These are phyloP conservation scores for Hipparchia semele DNA, from an alignment of 2,888 invertebrate species.

Conservation along the genomic window DNA sequence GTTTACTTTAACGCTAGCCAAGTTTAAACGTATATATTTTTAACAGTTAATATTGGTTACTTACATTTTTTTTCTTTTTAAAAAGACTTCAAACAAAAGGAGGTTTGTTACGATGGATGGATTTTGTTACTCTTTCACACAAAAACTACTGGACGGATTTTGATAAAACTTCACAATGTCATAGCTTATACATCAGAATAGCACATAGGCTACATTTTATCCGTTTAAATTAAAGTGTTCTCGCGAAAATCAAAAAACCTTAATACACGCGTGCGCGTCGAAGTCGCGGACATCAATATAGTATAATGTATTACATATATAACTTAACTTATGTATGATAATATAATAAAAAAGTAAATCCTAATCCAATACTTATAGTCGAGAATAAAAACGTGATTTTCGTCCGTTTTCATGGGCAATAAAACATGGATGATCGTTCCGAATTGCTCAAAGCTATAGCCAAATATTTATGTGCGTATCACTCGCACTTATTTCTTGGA, in stretches of 20 bases:
- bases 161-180: too few relatives aligned
- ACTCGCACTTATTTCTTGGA: slow-evolving; percentile 32
- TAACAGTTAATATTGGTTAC: neutral
- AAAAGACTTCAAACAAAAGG: neutral
- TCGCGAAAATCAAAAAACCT: too few relatives aligned
- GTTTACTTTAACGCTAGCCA: neutral
- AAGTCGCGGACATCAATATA: too few relatives aligned
- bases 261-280: too few relatives aligned
- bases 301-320: too few relatives aligned
- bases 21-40: neutral
- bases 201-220: too few relatives aligned
- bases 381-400: slow-evolving; percentile 19
- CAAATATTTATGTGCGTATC: slow-evolving; percentile 35
- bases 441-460: slow-evolving; percentile 32
- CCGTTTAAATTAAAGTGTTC: too few relatives aligned
- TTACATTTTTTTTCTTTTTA: neutral
- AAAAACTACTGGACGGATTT: too few relatives aligned
- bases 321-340: too few relatives aligned
- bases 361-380: slow-evolving; percentile 24
- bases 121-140: too few relatives aligned
- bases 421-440: slow-evolving; percentile 37
- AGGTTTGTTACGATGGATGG: too few relatives aligned
- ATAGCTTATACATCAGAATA: too few relatives aligned
- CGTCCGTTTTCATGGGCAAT: slow-evolving; percentile 32
- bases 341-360: neutral